A percentile compares a stretch with the other conserved stretches of the same genome.
phyloP scores from a whole-genome alignment of 2,113 vertebrate species.

The sheep (Ovis aries) region DNA sequence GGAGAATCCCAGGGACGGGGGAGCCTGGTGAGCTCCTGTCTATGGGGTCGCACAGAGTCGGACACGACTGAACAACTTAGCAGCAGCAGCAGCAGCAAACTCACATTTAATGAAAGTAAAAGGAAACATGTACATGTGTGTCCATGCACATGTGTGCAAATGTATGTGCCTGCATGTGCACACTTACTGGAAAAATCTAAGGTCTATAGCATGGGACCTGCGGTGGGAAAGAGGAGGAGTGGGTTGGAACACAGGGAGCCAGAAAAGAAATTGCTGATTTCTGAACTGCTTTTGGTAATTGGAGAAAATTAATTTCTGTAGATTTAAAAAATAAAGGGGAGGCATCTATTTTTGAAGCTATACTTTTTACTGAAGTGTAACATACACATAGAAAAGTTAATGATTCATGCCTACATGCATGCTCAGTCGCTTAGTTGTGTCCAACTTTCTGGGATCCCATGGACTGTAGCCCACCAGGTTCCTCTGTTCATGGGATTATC shows the following conservation, averaged over 20 bases:
- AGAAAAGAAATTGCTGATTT: not conserved
- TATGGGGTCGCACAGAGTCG: too few species aligned
- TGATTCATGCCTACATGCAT: not conserved
- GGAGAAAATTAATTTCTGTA: not conserved
- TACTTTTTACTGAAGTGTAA: not conserved
- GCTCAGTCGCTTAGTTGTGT: not conserved
- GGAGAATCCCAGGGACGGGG: too few species aligned
- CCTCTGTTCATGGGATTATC: not conserved
- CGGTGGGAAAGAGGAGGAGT: not conserved
- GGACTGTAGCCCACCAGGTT: not conserved
- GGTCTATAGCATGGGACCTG: not conserved
- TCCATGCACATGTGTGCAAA: not conserved
- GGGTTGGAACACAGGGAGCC: not conserved
- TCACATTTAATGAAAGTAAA: not conserved
- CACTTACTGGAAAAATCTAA: not conserved
- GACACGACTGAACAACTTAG: too few species aligned
- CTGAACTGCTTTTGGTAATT: not conserved
- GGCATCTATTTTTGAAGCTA: not conserved
- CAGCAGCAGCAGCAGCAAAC: not conserved
- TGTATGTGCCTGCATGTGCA: not conserved
- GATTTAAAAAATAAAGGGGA: not conserved
- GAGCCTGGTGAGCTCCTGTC: too few species aligned
- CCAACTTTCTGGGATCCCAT: not conserved
- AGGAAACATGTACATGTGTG: not conserved
- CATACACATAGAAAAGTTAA: not conserved